These are phyloP conservation scores for Leucosticte australis DNA, from an alignment of 2,113 vertebrate genomes.

Conservation along the genomic window DNA sequence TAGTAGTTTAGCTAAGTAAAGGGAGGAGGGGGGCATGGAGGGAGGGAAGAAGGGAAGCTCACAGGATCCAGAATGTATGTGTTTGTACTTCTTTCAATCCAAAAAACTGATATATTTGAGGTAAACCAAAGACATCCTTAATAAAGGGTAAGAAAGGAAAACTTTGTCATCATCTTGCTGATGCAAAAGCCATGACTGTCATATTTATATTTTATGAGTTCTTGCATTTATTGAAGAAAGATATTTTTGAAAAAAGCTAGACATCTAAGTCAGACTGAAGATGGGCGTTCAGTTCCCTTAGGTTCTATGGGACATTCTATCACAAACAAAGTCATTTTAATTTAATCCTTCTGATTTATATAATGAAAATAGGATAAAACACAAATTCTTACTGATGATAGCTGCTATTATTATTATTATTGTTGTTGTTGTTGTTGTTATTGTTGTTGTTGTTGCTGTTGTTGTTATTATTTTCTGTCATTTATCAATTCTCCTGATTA, in stretches of 20 bases:
- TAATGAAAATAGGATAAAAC: background rate
- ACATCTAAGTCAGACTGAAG: background rate
- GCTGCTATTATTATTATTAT: background rate
- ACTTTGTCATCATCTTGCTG: background rate
- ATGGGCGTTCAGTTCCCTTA: background rate
- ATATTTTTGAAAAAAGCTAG: background rate
- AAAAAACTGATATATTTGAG: background rate
- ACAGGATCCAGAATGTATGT: background rate
- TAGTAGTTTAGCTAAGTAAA: background rate
- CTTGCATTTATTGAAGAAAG: background rate
- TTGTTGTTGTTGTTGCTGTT: too few relatives aligned
- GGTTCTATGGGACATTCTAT: background rate
- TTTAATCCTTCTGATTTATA: background rate
- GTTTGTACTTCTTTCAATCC: background rate
- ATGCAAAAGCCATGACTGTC: background rate
- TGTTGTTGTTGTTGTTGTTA: background rate
- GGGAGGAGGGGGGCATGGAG: rapidly evolving
- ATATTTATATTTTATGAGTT: background rate
- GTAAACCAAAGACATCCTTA: background rate
- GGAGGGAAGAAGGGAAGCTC: background rate
- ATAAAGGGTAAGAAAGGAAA: background rate
- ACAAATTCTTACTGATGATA: background rate
- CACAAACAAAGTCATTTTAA: background rate
- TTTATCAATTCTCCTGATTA: background rate
- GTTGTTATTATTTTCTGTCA: background rate